Conservation (phyloP, 1,140 invertebrate species). For the Polyergus mexicanus region DNA sequence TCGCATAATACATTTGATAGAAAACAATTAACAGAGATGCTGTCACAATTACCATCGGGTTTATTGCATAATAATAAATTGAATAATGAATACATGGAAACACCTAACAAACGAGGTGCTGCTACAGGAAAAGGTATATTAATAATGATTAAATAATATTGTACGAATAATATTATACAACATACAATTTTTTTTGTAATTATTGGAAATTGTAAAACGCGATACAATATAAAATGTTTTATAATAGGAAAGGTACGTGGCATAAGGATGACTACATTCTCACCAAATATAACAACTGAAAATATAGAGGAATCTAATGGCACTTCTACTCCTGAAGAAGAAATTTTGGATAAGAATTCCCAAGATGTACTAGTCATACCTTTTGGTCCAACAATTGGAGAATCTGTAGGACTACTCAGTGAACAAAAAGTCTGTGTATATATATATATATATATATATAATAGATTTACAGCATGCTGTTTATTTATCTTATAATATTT, state of each 20-base stretch:
- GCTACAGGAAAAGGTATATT: constrained; percentile 82
- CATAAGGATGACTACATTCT: constrained; percentile 69
- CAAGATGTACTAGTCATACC: constrained; percentile 91
- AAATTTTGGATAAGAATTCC: constrained; percentile 77
- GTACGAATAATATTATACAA: background rate
- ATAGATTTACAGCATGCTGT: background rate
- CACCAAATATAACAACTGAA: constrained; percentile 79
- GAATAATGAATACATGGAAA: constrained; percentile 76
- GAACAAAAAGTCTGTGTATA: constrained; percentile 89
- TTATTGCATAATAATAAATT: constrained; percentile 76
- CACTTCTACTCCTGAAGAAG: constrained; percentile 80
- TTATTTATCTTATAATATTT: background rate
- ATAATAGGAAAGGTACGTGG: constrained; percentile 76
- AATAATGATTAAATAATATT: constrained; percentile 5
- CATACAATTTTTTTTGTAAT: background rate
- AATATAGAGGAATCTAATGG: constrained; percentile 82
- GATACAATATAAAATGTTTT: constrained; percentile 1
- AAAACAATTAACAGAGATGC: constrained; percentile 82
- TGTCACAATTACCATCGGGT: constrained; percentile 79
- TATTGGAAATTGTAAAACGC: background rate
- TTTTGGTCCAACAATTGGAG: constrained; percentile 86
- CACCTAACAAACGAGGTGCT: constrained; percentile 77
- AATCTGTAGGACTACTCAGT: constrained; percentile 90
- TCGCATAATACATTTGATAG: constrained; percentile 69
- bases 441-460: background rate